These are phyloP conservation scores for Gandaritis pyraliata DNA, from an alignment of 2,888 invertebrate genomes.

Conservation along the genomic window DNA sequence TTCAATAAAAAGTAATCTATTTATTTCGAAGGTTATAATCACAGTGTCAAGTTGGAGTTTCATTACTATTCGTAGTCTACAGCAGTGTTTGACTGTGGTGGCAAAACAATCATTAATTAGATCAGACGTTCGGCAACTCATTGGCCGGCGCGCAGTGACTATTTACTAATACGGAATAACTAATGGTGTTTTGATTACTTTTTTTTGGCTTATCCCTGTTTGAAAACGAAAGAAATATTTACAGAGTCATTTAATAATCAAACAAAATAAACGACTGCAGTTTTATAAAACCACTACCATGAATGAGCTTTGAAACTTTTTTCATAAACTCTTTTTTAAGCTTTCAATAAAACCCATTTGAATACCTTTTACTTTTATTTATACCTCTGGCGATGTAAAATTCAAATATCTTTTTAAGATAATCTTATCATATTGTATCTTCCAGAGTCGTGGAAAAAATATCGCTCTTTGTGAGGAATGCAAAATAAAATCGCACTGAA, in stretches of 20 bases:
- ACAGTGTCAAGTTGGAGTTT: conserved; percentile 7
- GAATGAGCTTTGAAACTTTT: too few species aligned
- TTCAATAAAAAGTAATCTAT: too few species aligned
- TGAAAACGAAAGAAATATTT: too few species aligned
- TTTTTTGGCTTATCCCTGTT: not conserved
- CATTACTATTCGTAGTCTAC: conserved; percentile 4
- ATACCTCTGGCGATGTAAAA: too few species aligned
- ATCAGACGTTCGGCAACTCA: conserved; percentile 69
- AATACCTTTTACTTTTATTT: too few species aligned
- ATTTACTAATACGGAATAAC: conserved; percentile 40
- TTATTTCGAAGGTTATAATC: too few species aligned
- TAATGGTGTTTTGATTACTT: conserved; percentile 40
- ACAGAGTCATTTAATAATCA: too few species aligned
- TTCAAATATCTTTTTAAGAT: too few species aligned
- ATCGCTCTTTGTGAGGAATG: conserved; percentile 15
- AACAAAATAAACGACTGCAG: too few species aligned
- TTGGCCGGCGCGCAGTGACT: conserved; percentile 62
- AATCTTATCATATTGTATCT: conserved; percentile 5
- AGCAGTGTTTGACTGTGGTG: conserved; percentile 60
- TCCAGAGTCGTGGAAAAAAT: conserved; percentile 4
- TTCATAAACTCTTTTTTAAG: too few species aligned
- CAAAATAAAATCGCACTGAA: conserved; percentile 16
- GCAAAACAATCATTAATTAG: conserved; percentile 75
- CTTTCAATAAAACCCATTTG: too few species aligned
- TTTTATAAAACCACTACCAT: too few species aligned